Percentiles rank a stretch among this genome's conserved stretches.
Conservation (phyloP, 53 echinoderm and acorn worm genomes). For the Echinometra lucunter region DNA sequence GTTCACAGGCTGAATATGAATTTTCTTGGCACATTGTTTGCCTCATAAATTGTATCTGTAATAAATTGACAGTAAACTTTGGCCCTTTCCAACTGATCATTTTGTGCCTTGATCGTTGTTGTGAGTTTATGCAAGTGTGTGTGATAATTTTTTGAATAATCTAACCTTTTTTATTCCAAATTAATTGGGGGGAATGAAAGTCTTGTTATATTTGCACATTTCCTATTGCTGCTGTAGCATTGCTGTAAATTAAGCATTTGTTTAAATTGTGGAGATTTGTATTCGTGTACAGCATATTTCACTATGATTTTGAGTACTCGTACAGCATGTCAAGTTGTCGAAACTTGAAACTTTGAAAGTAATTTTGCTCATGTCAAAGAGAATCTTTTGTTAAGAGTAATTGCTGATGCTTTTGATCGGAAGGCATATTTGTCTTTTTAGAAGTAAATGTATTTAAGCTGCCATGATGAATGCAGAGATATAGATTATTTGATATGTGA, state of each 20-base stretch:
- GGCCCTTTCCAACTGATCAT: too few relatives aligned
- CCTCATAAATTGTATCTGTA: not conserved
- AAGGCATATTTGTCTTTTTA: not conserved
- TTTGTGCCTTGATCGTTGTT: not conserved
- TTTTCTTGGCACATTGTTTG: not conserved
- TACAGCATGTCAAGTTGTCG: not conserved
- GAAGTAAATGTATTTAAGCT: too few relatives aligned
- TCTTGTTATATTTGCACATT: slow-evolving; percentile 33
- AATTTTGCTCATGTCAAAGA: not conserved
- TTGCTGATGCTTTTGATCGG: not conserved
- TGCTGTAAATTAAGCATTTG: slow-evolving; percentile 46
- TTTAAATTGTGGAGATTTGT: slow-evolving; percentile 15
- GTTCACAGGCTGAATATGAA: not conserved
- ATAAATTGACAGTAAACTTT: not conserved
- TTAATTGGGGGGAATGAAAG: not conserved
- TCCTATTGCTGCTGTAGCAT: slow-evolving; percentile 1
- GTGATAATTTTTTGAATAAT: slow-evolving; percentile 34
- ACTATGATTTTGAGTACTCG: not conserved
- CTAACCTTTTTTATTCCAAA: slow-evolving; percentile 25
- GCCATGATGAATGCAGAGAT: too few relatives aligned
- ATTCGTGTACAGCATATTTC: slow-evolving; percentile 19
- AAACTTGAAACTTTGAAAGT: not conserved
- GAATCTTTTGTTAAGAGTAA: not conserved
- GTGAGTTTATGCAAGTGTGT: slow-evolving; percentile 25
- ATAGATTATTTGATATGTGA: too few relatives aligned